Base-by-base conservation (phyloP, 2,888 invertebrate genomes). In the Branchipolynoe longqiensis region DNA sequence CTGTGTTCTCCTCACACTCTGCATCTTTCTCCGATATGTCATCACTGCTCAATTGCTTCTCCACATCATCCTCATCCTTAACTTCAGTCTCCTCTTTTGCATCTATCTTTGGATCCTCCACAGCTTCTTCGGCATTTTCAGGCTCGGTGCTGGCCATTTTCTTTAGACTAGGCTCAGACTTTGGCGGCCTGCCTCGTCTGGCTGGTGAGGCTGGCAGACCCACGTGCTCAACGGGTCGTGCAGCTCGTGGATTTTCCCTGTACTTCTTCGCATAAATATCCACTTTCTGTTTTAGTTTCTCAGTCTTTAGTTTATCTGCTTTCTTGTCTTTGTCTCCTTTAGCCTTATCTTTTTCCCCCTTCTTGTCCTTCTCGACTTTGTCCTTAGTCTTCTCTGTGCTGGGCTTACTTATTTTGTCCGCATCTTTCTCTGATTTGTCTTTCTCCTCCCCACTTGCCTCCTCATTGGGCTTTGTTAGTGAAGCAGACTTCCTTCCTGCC, bases 101-200 rank as follows among this genome's bases (percentile, higher is more conserved):
- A 28, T 25, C 58, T 83, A 12, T 83, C 83, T 59, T 12, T n/a
- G n/a, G 12, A 12, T 84, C 74, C 38, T 54, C 40, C 8, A 58
- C 54, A 28, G 8, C 58, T 1, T 41, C 38, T 8, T 33, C 38
- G 3, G 36, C 33, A 12, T 69, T 38, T 69, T 58, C 25, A n/a
- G 58, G n/a, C 12, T 8, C 58, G 33, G 38, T 62, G 12, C 25
- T 62, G 28, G 2, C 31, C 62, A 62, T 14, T 62, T 18, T 18
- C 62, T 31, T 28, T 25, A 6, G n/a, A n/a, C n/a, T n/a, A n/a
- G n/a, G n/a, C n/a, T n/a, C n/a, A n/a, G n/a, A n/a, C n/a, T n/a
- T n/a, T n/a, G n/a, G n/a, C n/a, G n/a, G n/a, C n/a, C n/a, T n/a
- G n/a, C n/a, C n/a, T n/a, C n/a, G n/a, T n/a, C n/a, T n/a, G n/a